Evolutionary conservation across 2,888 invertebrate species (phyloP).

Genomic region (Pseudeuparius sepicola): DNA sequence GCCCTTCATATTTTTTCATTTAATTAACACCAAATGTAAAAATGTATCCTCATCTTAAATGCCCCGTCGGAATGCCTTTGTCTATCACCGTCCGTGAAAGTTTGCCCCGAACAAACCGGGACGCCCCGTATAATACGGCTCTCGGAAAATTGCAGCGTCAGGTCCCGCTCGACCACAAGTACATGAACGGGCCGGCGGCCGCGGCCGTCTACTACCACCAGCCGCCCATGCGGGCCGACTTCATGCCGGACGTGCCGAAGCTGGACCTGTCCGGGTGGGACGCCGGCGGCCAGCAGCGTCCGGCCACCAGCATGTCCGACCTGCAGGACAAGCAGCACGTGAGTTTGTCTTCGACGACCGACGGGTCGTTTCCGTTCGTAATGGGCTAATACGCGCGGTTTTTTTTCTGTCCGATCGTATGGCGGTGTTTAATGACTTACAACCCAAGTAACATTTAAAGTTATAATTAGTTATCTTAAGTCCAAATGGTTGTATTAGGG

Average conservation of each 20-base stretch:
- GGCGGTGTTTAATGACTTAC: not conserved
- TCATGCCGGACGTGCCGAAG: conserved; percentile 32
- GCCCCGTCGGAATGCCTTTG: no score
- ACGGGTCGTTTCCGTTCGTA: conserved; percentile 4
- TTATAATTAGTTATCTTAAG: no score
- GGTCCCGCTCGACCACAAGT: conserved; percentile 31
- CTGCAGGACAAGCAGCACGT: conserved; percentile 38
- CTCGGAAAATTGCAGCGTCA: conserved; percentile 26
- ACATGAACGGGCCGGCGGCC: conserved; percentile 31
- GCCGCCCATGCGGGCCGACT: conserved; percentile 30
- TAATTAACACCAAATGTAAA: no score
- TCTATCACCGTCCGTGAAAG: no score
- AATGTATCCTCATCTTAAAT: no score
- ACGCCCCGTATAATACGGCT: no score
- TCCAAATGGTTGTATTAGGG: no score
- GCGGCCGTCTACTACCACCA: conserved; percentile 28
- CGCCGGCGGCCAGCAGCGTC: no score
- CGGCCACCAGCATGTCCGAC: conserved; percentile 31
- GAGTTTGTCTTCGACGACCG: no score
- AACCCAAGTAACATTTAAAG: no score
- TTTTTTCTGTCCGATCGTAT: not conserved
- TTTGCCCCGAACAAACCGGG: no score
- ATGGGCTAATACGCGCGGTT: not conserved
- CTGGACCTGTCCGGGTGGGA: conserved; percentile 34
- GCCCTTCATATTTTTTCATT: no score